Conservation (phyloP, 2,797 vertebrate genomes). For the Karalla daura region DNA sequence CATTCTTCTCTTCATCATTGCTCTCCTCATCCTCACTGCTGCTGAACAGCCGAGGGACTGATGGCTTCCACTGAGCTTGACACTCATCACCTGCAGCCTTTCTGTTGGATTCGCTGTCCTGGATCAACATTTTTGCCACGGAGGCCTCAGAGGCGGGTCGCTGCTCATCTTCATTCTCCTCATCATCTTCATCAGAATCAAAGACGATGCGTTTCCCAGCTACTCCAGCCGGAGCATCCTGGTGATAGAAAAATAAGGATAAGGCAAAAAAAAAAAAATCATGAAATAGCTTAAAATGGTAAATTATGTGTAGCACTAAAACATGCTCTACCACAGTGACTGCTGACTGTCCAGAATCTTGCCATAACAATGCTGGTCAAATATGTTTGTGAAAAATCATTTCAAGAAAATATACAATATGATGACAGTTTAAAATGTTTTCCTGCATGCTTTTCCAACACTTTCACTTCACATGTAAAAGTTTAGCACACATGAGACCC, state of each 20-base stretch:
- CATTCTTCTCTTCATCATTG: constrained; percentile 73
- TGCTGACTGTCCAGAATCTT: no score
- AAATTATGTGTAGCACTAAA: no score
- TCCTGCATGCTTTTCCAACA: no score
- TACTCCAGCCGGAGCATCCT: constrained; percentile 82
- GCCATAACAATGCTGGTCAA: no score
- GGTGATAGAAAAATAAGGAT: constrained; percentile 1
- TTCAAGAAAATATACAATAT: no score
- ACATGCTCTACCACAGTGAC: no score
- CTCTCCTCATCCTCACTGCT: constrained; percentile 88
- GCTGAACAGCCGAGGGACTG: constrained; percentile 83
- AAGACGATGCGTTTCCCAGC: constrained; percentile 90
- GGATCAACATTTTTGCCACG: constrained; percentile 41
- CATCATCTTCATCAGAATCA: constrained; percentile 85
- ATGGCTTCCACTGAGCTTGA: constrained; percentile 4
- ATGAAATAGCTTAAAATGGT: no score
- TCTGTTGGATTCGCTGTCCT: constrained; percentile 58
- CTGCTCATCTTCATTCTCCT: constrained; percentile 48
- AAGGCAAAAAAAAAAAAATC: no score
- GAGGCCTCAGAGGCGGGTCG: background rate
- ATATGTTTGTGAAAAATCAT: no score
- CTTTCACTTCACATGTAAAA: no score
- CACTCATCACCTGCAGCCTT: constrained; percentile 21
- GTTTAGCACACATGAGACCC: no score
- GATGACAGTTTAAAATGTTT: no score